These are phyloP conservation scores for Agriopis leucophaearia DNA, from an alignment of 2,888 invertebrate species.

Conservation along the genomic window DNA sequence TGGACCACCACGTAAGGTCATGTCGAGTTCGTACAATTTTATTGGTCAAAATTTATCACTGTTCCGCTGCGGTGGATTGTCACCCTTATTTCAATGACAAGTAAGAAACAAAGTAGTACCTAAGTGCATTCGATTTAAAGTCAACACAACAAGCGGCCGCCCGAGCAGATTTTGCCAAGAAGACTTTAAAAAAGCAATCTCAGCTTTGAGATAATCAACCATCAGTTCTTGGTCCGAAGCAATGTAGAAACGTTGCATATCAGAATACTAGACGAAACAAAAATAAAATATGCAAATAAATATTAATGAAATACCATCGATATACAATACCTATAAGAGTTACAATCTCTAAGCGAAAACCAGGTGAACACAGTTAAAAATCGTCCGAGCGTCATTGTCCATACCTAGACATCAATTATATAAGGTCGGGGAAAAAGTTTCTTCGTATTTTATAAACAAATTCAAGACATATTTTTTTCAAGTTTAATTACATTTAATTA, in stretches of 20 bases:
- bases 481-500: too few species aligned
- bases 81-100: constrained; percentile 34
- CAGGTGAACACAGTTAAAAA: too few species aligned
- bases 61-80: not conserved
- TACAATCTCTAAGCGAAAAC: too few species aligned
- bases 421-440: too few species aligned
- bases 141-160: constrained; percentile 97
- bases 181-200: constrained; percentile 98
- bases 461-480: too few species aligned
- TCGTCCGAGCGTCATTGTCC: too few species aligned
- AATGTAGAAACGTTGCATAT: constrained; percentile 99
- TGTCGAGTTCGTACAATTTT: not conserved
- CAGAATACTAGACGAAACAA: constrained; percentile 93
- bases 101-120: constrained; percentile 86
- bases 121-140: constrained; percentile 95
- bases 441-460: too few species aligned
- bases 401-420: too few species aligned
- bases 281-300: constrained; percentile 42
- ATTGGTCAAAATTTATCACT: not conserved
- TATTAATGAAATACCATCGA: constrained; percentile 13
- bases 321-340: too few species aligned
- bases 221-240: constrained; percentile 99
- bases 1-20: not conserved
- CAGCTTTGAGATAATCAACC: constrained; percentile 98
- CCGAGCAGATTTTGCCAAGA: constrained; percentile 99